Conservation (phyloP, 2,113 vertebrate genomes). For the Engystomops pustulosus region DNA sequence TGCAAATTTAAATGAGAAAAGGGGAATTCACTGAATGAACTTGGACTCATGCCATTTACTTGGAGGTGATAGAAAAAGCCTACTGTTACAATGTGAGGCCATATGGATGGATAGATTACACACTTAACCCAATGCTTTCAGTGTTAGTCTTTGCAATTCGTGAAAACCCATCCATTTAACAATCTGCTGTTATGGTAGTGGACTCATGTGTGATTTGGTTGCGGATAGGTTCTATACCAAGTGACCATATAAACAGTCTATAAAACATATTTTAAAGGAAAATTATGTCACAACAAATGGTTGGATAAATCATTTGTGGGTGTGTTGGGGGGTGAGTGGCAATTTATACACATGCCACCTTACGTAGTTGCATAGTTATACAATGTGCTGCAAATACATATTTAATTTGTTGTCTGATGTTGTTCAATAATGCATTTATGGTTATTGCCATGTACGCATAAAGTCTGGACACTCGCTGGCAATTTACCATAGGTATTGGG, state of each 20-base stretch:
- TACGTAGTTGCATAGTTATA: too few species aligned
- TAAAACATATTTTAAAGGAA: neutral
- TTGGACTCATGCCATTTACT: constrained; percentile 21
- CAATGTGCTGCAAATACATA: too few species aligned
- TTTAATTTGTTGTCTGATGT: too few species aligned
- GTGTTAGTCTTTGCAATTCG: neutral
- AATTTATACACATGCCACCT: too few species aligned
- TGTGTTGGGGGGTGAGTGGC: too few species aligned
- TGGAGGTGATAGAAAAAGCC: constrained; percentile 15
- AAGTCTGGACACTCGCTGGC: too few species aligned
- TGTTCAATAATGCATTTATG: too few species aligned
- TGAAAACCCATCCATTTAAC: neutral
- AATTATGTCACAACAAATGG: neutral
- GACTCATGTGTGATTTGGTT: neutral
- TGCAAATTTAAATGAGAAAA: constrained; percentile 15
- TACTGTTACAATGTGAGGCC: constrained; percentile 17
- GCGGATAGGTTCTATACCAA: neutral
- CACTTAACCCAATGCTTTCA: constrained; percentile 9
- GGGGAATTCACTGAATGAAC: constrained; percentile 17
- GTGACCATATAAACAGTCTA: neutral
- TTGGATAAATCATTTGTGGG: neutral
- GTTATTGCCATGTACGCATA: too few species aligned
- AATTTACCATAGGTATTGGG: too few species aligned
- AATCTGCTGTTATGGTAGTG: neutral
- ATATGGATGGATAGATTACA: constrained; percentile 27